Base-by-base conservation (phyloP, 2,888 invertebrate species). In the Caenorhabditis virilis region DNA sequence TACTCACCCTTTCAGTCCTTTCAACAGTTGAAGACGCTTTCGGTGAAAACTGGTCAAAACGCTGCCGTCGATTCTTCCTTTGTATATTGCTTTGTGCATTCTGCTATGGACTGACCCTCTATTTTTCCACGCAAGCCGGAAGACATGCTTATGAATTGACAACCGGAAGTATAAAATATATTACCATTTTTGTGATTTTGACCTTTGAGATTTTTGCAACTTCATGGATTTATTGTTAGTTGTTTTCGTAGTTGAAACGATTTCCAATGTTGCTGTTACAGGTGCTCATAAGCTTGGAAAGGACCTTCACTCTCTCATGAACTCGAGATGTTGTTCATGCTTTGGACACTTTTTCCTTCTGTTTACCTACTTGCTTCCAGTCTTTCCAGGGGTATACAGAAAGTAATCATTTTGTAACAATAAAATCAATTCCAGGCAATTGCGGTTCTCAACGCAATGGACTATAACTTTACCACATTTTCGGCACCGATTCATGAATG, bases 201-300 rank as follows among this genome's bases (percentile, higher is more conserved):
- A 69, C 78, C 11, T 74, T 71, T 39, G 82, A 83, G 46, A 47
- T 83, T 13, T 61, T 83, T 23, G 79, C 80, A 35, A 72, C 79
- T 26, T 71, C 77, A 9, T 83, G 82, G 82, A 77, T 82, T 55
- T 83, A 83, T 60, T 83, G 83, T 80, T 39, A 77, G 78, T 72
- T 45, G 18, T n/a, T 22, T 30, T 13, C 13, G n/a, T n/a, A n/a
- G n/a, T n/a, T 4, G 20, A 36, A 11, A 49, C 22, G 35, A 16
- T 25, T 15, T 38, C 16, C 0, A n/a, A 36, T 36, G 22, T 51
- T 3, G 9, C 18, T 30, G 13, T 63, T 64, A 55, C 52, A 79
- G 79, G 79, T 48, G 82, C 78, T 13, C 80, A 83, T 62, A 67
- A 74, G 16, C 74, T 83, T 46, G 83, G 82, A 39, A 73, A 67